Evolutionary conservation across 2,113 vertebrate genomes (phyloP).

Genomic region (Ophthalmolycus amberensis): DNA sequence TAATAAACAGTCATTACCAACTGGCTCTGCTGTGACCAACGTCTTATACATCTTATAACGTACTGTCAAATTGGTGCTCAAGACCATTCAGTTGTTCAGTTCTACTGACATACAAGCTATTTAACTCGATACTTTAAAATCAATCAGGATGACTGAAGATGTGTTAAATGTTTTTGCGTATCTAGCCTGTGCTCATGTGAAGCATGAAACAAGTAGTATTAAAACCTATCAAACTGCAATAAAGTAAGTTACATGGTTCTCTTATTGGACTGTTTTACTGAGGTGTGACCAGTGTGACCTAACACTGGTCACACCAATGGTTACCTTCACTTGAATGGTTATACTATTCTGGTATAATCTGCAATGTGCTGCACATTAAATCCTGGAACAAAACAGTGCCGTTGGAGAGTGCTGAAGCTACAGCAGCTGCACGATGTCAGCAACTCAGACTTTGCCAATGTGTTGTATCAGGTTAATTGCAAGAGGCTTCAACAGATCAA

Average conservation of each 20-base stretch:
- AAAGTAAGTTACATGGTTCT: background rate
- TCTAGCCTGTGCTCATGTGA: background rate
- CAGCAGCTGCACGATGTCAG: constrained; percentile 43
- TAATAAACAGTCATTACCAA: constrained; percentile 74
- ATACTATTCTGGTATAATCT: constrained; percentile 12
- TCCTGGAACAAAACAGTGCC: constrained; percentile 17
- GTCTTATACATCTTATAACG: constrained; percentile 19
- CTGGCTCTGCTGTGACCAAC: constrained; percentile 48
- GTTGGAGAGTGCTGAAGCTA: constrained; percentile 11
- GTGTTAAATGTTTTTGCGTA: background rate
- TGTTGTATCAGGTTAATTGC: constrained; percentile 48
- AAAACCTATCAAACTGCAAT: background rate
- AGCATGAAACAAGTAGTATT: background rate
- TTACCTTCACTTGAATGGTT: constrained; percentile 4
- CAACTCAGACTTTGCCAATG: constrained; percentile 21
- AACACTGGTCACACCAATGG: constrained; percentile 20
- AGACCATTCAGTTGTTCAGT: background rate
- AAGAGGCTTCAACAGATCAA: constrained; percentile 56
- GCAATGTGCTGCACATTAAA: constrained; percentile 17
- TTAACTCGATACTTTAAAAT: constrained; percentile 28
- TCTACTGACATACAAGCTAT: constrained; percentile 5
- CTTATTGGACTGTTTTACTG: background rate
- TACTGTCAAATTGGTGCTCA: constrained; percentile 14
- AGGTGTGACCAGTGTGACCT: constrained; percentile 28
- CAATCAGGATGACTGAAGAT: background rate